Conservation (phyloP, 2,113 vertebrate genomes). For the Brachyhypopomus gauderio region DNA sequence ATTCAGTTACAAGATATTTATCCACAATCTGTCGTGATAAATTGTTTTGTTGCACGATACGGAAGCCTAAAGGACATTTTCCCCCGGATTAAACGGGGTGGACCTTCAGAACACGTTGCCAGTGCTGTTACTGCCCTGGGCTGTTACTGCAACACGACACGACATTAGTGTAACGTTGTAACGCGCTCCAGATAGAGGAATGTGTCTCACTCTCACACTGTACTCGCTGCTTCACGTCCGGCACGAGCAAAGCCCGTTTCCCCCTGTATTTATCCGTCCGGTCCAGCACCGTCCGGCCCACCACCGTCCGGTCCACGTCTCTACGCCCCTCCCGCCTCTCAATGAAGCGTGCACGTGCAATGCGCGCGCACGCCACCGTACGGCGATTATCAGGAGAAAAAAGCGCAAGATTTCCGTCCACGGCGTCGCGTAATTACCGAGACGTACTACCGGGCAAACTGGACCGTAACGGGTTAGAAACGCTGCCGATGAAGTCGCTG, state of each 20-base stretch:
- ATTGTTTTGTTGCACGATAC: neutral
- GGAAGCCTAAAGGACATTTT: neutral
- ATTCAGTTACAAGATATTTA: neutral
- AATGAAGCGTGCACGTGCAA: neutral
- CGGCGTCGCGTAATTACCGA: neutral
- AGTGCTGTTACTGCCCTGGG: neutral
- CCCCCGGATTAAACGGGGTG: neutral
- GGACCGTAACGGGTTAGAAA: neutral
- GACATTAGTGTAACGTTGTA: constrained; percentile 11
- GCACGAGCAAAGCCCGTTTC: constrained; percentile 4
- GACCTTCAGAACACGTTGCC: neutral
- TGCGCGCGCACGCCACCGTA: constrained; percentile 1
- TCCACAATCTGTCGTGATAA: neutral
- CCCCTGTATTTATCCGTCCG: constrained; percentile 14
- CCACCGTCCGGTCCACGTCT: neutral
- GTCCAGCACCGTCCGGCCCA: neutral
- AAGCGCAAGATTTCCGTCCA: neutral
- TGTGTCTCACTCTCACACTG: constrained; percentile 13
- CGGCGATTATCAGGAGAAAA: neutral
- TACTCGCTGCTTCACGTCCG: constrained; percentile 9
- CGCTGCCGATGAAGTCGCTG: no score
- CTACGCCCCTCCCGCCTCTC: constrained; percentile 12
- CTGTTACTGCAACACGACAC: neutral
- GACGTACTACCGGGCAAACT: neutral
- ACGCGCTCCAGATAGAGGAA: constrained; percentile 6